Percentiles rank a stretch among this genome's conserved stretches.
phyloP scores from a whole-genome alignment of 2,113 vertebrate species.

The Anas platyrhynchos region DNA sequence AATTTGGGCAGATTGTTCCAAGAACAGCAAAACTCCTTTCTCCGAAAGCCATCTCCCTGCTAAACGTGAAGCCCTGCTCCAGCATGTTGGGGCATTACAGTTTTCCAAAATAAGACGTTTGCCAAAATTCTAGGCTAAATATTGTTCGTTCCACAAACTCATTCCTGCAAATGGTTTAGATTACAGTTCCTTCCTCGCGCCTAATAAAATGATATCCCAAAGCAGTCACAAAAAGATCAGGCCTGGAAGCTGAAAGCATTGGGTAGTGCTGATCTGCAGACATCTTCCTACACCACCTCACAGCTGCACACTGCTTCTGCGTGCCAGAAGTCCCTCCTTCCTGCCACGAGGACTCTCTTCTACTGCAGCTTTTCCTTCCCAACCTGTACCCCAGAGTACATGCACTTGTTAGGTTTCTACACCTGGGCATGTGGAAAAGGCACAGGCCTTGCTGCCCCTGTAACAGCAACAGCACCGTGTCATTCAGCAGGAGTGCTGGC shows the following conservation, averaged over 20 bases:
- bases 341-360: neutral
- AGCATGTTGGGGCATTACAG: neutral
- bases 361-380: neutral
- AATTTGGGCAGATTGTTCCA: slow-evolving; percentile 23
- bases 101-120: slow-evolving; percentile 2
- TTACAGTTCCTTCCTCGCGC: neutral
- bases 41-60: neutral
- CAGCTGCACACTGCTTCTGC: neutral
- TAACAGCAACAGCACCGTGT: neutral
- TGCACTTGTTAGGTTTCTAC: neutral
- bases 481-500: neutral
- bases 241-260: neutral
- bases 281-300: neutral
- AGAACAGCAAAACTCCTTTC: neutral
- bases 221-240: neutral
- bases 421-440: neutral
- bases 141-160: neutral
- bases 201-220: neutral
- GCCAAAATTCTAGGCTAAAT: slow-evolving; percentile 23
- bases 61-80: neutral
- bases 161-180: neutral
- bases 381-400: neutral
- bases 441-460: neutral
- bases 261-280: neutral
- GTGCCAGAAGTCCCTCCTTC: neutral